Conservation (phyloP, 2,113 vertebrate species). For the human (Homo sapiens) region GRCh38 chr1:66295501-66296000, state of each 20-base stretch:
- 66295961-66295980: background rate
- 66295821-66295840: background rate
- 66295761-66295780: background rate
- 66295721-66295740: background rate
- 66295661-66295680: no score
- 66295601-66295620: no score
- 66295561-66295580: no score
- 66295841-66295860: background rate
- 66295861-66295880: background rate
- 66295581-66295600: no score
- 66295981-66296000: background rate
- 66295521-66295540: no score
- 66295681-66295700: no score
- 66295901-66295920: background rate
- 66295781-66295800: background rate
- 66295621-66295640: no score
- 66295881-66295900: background rate
- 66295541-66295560: no score
- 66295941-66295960: background rate
- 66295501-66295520: no score
- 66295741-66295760: background rate
- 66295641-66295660: no score
- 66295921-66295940: background rate
- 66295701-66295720: no score
- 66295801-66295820: background rate